Conservation (phyloP, 2,797 vertebrate species). For the Molossus molossus region DNA sequence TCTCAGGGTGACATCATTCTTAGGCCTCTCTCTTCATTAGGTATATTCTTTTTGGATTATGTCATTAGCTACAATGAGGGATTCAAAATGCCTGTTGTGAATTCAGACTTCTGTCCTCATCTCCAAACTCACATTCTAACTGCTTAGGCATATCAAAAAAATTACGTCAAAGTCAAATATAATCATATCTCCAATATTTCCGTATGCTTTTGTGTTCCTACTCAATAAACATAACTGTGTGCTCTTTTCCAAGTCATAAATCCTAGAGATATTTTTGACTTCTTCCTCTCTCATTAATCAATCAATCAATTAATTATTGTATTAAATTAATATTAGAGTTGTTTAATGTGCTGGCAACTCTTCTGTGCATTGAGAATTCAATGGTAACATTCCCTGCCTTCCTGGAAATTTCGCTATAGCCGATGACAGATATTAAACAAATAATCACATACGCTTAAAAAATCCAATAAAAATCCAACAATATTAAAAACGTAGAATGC, state of each 20-base stretch:
- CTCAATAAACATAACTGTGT: not conserved
- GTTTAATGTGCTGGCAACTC: not conserved
- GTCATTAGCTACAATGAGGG: not conserved
- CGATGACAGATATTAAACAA: not conserved
- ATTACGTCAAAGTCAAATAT: not conserved
- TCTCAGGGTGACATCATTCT: not conserved
- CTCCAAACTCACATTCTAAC: not conserved
- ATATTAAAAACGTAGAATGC: not conserved
- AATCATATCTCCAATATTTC: not conserved
- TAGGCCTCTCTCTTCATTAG: not conserved
- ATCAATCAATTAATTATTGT: not conserved
- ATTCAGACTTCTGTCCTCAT: not conserved
- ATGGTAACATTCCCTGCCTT: not conserved
- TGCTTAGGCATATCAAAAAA: not conserved
- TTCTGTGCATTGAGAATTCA: not conserved
- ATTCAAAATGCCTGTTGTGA: not conserved
- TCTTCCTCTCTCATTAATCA: not conserved
- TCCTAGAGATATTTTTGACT: not conserved
- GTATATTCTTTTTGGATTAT: not conserved
- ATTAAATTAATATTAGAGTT: not conserved
- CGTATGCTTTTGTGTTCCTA: not conserved
- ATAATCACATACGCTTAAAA: not conserved
- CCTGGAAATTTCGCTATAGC: not conserved
- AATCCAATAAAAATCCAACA: not conserved
- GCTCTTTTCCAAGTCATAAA: not conserved